Evolutionary conservation across 1,140 invertebrate genomes (phyloP), one percentile per base, ranked within the genome.

Genomic region (Drosophila busckii): DNA sequence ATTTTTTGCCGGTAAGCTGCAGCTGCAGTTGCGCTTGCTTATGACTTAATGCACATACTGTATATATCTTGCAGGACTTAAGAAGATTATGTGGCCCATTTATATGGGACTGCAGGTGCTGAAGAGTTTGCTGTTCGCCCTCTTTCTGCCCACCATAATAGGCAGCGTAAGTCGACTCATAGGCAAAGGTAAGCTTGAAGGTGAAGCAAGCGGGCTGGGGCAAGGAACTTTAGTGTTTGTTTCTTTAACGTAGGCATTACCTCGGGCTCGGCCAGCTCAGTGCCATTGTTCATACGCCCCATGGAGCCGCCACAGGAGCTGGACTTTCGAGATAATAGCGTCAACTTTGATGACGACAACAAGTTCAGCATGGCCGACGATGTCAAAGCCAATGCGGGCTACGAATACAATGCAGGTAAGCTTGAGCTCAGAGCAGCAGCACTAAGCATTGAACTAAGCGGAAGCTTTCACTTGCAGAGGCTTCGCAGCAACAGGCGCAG

Each of bases 81-180:
- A 95, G 88, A 95, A 95, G 84, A 88, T 95, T 40, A 89, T 95
- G 70, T 88, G 94, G 67, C 94, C 94, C 2, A 86, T 95, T 9
- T 90, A 94, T 50, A 91, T 94, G 64, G 94, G 93, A 1, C 90
- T 91, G 2, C 94, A 95, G 88, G 90, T 95, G 9, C 89, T 95
- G 56, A 95, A 95, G 87, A 94, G 93, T 10, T 89, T 95, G 6
- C 87, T 95, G 3, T 90, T 95, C 2, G 94, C 93, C 4, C 91
- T 95, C 86, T 94, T 95, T 87, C 88, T 95, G 67, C 94, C 94
- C 1, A 94, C 93, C 42, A 92, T 95, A 29, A 90, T 95, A 41
- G 93, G 94, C 35, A 93, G 93, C 66, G 90, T 95, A 38, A 93
- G 93, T 35, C 94, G 94, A 87, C 90, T 95, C 29, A 90, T 95